Percentiles rank a stretch among this genome's conserved stretches.
These are phyloP conservation scores for Folsomia manolachei DNA, from an alignment of 2,888 invertebrate species.

Conservation along the genomic window DNA sequence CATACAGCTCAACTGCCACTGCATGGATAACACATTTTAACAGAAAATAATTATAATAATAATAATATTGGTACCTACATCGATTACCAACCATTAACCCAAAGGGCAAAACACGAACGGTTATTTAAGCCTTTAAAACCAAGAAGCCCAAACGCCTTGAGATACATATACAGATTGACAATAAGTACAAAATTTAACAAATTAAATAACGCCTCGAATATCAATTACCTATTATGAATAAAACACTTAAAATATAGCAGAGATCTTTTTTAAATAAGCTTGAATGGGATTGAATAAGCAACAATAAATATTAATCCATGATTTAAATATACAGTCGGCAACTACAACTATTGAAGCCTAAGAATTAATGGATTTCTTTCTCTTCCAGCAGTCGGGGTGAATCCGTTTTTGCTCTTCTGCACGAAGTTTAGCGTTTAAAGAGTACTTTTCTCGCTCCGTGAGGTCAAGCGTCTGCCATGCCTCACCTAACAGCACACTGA, in stretches of 20 bases:
- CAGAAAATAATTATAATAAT: neutral
- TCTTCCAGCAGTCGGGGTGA: constrained; percentile 59
- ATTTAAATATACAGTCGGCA: neutral
- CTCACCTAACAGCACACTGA: constrained; percentile 58
- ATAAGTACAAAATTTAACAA: constrained; percentile 3
- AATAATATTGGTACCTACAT: neutral
- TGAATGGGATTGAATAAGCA: neutral
- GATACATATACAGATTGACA: neutral
- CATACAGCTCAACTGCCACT: neutral
- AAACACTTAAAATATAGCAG: neutral
- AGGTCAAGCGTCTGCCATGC: constrained; percentile 56
- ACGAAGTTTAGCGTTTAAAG: constrained; percentile 55
- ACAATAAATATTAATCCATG: neutral
- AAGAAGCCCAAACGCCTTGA: neutral
- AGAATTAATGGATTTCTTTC: constrained; percentile 54
- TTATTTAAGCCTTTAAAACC: neutral
- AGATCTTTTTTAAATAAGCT: constrained; percentile 6
- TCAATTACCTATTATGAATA: neutral
- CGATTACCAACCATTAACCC: neutral
- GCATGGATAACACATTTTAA: neutral
- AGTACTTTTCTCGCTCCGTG: constrained; percentile 54
- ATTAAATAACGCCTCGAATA: neutral
- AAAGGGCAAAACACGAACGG: neutral
- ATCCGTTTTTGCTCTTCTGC: constrained; percentile 57
- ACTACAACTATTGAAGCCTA: constrained; percentile 4